These are phyloP conservation scores for Macrosiphum euphorbiae DNA, from an alignment of 2,888 invertebrate species.

Conservation along the genomic window DNA sequence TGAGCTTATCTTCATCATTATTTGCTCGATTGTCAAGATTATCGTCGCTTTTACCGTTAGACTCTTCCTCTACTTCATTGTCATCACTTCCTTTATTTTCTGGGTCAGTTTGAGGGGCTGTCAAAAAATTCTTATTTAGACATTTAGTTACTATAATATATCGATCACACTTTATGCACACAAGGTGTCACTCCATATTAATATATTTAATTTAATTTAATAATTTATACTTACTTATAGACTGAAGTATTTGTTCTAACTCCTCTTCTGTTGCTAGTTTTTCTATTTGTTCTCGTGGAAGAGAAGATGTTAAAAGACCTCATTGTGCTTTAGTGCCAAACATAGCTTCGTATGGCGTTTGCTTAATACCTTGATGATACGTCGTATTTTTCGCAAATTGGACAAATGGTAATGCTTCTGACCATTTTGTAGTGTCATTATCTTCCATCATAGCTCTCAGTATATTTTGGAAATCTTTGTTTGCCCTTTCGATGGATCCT, in stretches of 20 bases:
- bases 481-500: too few relatives aligned
- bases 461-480: too few relatives aligned
- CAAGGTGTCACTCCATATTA: background rate
- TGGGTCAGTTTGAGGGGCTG: conserved; percentile 11
- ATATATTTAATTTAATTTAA: background rate
- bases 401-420: too few relatives aligned
- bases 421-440: too few relatives aligned
- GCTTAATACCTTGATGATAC: too few relatives aligned
- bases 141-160: background rate
- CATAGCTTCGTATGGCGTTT: too few relatives aligned
- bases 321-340: too few relatives aligned
- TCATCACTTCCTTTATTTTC: background rate
- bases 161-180: background rate
- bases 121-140: background rate
- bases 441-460: too few relatives aligned
- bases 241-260: conserved; percentile 9
- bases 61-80: conserved; percentile 22
- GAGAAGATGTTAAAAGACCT: too few relatives aligned
- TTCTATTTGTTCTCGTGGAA: too few relatives aligned
- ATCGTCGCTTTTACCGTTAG: conserved; percentile 15
- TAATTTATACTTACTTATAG: background rate
- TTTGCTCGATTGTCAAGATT: conserved; percentile 27
- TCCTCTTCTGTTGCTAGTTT: conserved; percentile 7
- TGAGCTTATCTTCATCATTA: conserved; percentile 25
- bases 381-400: too few relatives aligned